Conservation (phyloP, 1,140 invertebrate species). For the Brachionus rubens region DNA sequence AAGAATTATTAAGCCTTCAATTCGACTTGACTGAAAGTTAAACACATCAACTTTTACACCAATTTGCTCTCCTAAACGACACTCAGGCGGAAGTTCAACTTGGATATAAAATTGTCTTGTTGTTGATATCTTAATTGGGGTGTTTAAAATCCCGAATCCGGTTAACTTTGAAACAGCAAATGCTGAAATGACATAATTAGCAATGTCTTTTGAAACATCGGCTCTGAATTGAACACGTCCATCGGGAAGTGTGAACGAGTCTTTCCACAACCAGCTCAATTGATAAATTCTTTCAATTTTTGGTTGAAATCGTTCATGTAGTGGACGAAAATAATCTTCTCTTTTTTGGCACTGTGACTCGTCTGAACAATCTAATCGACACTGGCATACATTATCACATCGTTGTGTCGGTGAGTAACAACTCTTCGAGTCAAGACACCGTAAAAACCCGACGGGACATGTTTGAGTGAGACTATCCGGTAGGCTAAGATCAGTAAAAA, state of each 20-base stretch:
- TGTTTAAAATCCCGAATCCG: constrained; percentile 79
- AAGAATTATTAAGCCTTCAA: constrained; percentile 79
- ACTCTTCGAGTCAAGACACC: constrained; percentile 67
- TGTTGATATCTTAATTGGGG: constrained; percentile 73
- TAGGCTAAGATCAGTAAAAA: constrained; percentile 75
- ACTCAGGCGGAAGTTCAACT: constrained; percentile 80
- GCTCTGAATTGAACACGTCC: constrained; percentile 68
- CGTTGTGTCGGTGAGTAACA: constrained; percentile 75
- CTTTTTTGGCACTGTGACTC: constrained; percentile 75
- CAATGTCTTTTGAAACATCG: constrained; percentile 77
- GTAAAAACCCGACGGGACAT: constrained; percentile 68
- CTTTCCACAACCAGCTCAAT: constrained; percentile 37
- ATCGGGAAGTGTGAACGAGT: constrained; percentile 53
- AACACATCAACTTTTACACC: constrained; percentile 86
- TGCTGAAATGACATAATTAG: constrained; percentile 85
- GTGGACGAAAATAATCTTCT: constrained; percentile 67
- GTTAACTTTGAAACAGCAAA: constrained; percentile 79
- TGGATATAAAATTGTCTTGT: constrained; percentile 93
- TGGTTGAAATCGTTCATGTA: too few relatives aligned
- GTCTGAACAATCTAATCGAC: constrained; percentile 79
- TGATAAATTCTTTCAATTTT: constrained; percentile 64
- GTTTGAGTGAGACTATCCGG: constrained; percentile 52
- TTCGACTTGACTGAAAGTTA: constrained; percentile 63
- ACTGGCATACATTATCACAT: constrained; percentile 72
- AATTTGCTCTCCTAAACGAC: constrained; percentile 85